phyloP scores from a whole-genome alignment of 2,888 invertebrate species.

The Chromoteleia sp. region DNA sequence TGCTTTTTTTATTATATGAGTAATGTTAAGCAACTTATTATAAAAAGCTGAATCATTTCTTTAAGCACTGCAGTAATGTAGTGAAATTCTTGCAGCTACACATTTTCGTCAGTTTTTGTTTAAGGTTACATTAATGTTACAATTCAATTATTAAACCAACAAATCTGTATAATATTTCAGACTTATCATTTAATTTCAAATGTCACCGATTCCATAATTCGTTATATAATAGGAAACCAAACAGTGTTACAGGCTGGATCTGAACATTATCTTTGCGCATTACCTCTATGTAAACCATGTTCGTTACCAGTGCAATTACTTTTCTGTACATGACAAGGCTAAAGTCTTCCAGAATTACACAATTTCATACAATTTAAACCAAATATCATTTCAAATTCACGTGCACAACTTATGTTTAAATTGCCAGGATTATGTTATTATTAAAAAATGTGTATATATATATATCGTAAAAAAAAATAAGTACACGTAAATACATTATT shows the following conservation, averaged over 20 bases:
- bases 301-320: conserved; percentile 19
- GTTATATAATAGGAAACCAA: conserved; percentile 4
- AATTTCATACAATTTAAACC: conserved; percentile 16
- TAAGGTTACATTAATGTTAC: too few species aligned
- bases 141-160: too few species aligned
- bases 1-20: too few species aligned
- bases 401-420: background rate
- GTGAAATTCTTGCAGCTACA: too few species aligned
- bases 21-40: too few species aligned
- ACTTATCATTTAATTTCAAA: conserved; percentile 1
- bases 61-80: too few species aligned
- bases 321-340: conserved; percentile 26
- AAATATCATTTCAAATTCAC: background rate
- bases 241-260: conserved; percentile 6
- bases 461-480: too few species aligned
- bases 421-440: too few species aligned
- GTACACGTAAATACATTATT: too few species aligned
- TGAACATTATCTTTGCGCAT: conserved; percentile 46
- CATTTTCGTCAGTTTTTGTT: too few species aligned
- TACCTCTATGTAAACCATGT: conserved; percentile 25
- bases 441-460: too few species aligned
- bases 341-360: conserved; percentile 37
- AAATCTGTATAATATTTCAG: background rate
- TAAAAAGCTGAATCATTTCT: too few species aligned
- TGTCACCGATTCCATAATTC: conserved; percentile 31